These are phyloP conservation scores for Gila robusta DNA, from an alignment of 2,797 vertebrate species.

Conservation along the genomic window DNA sequence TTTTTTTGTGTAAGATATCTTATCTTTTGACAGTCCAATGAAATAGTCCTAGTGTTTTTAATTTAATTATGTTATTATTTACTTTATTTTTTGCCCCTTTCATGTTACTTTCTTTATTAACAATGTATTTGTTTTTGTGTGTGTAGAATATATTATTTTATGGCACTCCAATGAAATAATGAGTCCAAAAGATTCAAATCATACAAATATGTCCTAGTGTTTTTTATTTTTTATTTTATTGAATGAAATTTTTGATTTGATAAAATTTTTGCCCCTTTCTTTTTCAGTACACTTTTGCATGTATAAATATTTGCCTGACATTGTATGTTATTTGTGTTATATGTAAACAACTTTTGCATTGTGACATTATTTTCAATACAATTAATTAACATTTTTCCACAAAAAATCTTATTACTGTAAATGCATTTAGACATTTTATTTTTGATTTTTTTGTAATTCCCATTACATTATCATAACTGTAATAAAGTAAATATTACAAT, in stretches of 20 bases:
- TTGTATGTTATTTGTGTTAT: background rate
- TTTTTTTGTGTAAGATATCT: too few species aligned
- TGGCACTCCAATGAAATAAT: background rate
- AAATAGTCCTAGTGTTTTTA: too few species aligned
- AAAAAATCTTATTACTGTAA: background rate
- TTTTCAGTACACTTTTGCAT: background rate
- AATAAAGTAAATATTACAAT: conserved; percentile 1
- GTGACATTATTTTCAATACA: background rate
- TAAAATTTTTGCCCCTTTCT: background rate
- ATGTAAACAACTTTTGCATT: background rate
- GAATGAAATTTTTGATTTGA: too few species aligned
- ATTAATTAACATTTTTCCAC: too few species aligned
- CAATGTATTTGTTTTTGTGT: background rate
- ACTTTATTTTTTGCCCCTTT: background rate
- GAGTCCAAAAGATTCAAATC: background rate
- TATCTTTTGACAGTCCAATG: too few species aligned
- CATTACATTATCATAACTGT: background rate
- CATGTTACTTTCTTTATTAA: background rate
- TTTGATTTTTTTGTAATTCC: background rate
- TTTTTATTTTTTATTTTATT: background rate
- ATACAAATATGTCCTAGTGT: background rate
- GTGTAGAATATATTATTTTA: background rate
- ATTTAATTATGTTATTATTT: too few species aligned
- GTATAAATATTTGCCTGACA: background rate
- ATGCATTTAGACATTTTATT: background rate